Evolutionary conservation across 1,140 invertebrate genomes (phyloP), one percentile per base, ranked within the genome.

Genomic region (Drosophila bocqueti): DNA sequence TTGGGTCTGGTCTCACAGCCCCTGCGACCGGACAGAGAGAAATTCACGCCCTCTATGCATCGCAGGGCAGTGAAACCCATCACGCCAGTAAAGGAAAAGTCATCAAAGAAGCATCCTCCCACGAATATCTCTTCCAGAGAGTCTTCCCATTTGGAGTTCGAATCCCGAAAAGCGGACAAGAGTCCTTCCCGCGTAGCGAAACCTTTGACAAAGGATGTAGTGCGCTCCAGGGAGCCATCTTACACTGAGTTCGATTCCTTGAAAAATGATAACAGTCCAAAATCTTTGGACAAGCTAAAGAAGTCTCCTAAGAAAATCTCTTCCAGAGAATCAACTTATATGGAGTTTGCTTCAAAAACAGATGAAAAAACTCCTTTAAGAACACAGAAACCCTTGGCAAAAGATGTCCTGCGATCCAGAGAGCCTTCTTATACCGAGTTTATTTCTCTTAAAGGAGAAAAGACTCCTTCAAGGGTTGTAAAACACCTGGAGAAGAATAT

Each of bases 11-110:
- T 68, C 2, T 26, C 29, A n/a, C 64, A 57, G 21, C 50, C 47
- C 11, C 31, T 77, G 11, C 49, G 38, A n/a, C 16, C 75, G 16
- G 49, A 61, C 6, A 57, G 54, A 8, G 71, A 74, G 36, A 73
- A 74, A 13, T 73, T 61, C 24, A 57, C 54, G 15, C 54, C 54
- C 21, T 57, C 45, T 24, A 24, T 31, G 40, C 18, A 40, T 34
- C 57, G 43, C 2, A 43, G 55, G 11, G 40, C 21, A n/a, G 40
- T 77, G 1, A 50, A 55, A 9, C 65, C 74, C 1, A 29, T 59
- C 1, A 59, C 61, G 2, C 60, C 60, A 11, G 18, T 18, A 0
- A 73, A 43, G 21, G 65, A 67, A 15, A 71, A 46, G 34, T 2
- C 49, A 1, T n/a, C 47, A 6, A 67, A 36, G 59, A 66, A 71